Evolutionary conservation across 2,113 vertebrate species (phyloP).

Genomic region (Marcusenius ussheri): DNA sequence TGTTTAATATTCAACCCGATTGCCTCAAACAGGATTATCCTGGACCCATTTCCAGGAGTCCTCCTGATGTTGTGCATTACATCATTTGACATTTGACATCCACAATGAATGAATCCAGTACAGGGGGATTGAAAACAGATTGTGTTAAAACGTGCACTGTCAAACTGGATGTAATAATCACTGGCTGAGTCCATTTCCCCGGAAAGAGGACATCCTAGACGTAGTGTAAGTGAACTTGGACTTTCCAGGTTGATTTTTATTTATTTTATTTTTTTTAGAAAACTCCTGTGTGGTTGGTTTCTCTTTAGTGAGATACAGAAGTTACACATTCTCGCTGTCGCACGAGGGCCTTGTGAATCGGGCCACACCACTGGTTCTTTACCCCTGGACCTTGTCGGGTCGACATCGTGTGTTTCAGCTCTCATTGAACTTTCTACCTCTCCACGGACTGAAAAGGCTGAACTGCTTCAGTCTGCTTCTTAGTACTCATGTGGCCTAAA

Average conservation of each 20-base stretch:
- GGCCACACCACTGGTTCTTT: not conserved
- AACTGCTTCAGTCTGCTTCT: not conserved
- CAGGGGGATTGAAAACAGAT: not conserved
- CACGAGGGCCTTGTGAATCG: not conserved
- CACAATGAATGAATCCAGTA: not conserved
- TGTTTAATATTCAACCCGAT: not conserved
- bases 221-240: not conserved
- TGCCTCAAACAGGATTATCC: not conserved
- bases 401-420: not conserved
- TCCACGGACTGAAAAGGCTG: not conserved
- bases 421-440: not conserved
- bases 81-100: not conserved
- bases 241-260: not conserved
- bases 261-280: not conserved
- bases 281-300: not conserved
- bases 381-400: not conserved
- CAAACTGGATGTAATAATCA: not conserved
- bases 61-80: not conserved
- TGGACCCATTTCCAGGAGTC: not conserved
- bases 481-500: not conserved
- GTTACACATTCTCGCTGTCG: not conserved
- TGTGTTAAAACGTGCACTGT: not conserved
- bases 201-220: not conserved
- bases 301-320: not conserved
- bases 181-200: not conserved